phyloP scores from a whole-genome alignment of 2,113 vertebrate genomes.

The Hippocampus mohnikei region DNA sequence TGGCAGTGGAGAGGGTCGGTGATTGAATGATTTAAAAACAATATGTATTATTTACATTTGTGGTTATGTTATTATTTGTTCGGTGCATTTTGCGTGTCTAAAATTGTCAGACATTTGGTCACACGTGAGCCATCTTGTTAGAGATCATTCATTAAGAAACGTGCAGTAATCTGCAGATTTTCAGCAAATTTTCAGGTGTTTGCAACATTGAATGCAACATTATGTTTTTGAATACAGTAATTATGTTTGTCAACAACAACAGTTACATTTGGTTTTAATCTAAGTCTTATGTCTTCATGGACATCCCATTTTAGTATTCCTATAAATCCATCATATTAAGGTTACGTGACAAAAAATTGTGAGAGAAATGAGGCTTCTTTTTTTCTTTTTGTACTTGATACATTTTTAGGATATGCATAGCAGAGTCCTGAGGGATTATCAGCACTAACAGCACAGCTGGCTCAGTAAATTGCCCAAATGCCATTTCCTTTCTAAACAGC shows the following conservation, averaged over 20 bases:
- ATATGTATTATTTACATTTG: too few relatives aligned
- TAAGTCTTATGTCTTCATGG: neutral
- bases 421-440: constrained; percentile 22
- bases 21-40: too few relatives aligned
- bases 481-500: constrained; percentile 48
- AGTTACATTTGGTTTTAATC: neutral
- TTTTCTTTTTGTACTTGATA: constrained; percentile 11
- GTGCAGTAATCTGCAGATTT: too few relatives aligned
- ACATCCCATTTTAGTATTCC: neutral
- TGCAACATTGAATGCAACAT: too few relatives aligned
- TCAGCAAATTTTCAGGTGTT: too few relatives aligned
- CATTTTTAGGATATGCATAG: constrained; percentile 20
- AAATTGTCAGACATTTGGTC: too few relatives aligned
- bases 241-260: neutral
- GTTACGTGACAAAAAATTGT: neutral
- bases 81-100: too few relatives aligned
- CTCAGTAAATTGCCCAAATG: constrained; percentile 44
- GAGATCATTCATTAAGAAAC: too few relatives aligned
- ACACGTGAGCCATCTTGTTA: too few relatives aligned
- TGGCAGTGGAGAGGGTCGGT: too few relatives aligned
- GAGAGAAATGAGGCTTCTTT: constrained; percentile 6
- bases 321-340: neutral
- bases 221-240: neutral
- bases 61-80: too few relatives aligned
- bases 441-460: constrained; percentile 41